Conservation (phyloP, 2,888 invertebrate species). For the Cheilosia pagana region DNA sequence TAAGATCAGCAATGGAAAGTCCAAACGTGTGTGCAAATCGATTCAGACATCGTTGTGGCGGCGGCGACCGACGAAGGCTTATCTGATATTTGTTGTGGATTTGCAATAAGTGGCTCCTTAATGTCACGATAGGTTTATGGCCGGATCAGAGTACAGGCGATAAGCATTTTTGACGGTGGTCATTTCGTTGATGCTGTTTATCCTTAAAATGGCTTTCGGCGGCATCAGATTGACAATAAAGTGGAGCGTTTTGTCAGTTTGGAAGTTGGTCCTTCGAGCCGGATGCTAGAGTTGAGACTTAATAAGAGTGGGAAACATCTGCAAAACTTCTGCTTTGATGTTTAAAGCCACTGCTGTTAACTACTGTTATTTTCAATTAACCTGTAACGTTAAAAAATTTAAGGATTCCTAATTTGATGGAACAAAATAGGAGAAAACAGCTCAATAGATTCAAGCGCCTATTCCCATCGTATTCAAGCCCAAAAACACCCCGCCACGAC, state of each 20-base stretch:
- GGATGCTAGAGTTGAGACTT: background rate
- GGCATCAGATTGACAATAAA: background rate
- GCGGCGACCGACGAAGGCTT: constrained; percentile 28
- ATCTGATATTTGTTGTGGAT: constrained; percentile 70
- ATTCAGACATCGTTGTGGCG: constrained; percentile 14
- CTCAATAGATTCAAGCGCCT: too few species aligned
- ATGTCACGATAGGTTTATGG: constrained; percentile 58
- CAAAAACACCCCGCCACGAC: background rate
- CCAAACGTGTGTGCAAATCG: constrained; percentile 55
- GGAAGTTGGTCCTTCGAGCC: background rate
- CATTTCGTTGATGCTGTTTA: background rate
- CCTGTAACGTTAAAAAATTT: too few species aligned
- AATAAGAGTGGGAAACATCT: background rate
- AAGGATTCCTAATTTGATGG: too few species aligned
- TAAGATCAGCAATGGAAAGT: constrained; percentile 61
- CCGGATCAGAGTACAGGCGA: constrained; percentile 18
- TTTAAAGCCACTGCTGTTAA: too few species aligned
- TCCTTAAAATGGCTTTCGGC: background rate
- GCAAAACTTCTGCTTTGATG: too few species aligned
- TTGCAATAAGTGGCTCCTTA: constrained; percentile 61
- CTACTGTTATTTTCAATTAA: too few species aligned
- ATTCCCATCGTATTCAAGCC: too few species aligned
- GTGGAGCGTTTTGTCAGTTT: background rate
- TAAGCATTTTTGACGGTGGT: constrained; percentile 24
- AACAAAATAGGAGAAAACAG: too few species aligned